These are phyloP conservation scores for Argopecten irradians DNA, from an alignment of 1,140 invertebrate species.

Conservation along the genomic window DNA sequence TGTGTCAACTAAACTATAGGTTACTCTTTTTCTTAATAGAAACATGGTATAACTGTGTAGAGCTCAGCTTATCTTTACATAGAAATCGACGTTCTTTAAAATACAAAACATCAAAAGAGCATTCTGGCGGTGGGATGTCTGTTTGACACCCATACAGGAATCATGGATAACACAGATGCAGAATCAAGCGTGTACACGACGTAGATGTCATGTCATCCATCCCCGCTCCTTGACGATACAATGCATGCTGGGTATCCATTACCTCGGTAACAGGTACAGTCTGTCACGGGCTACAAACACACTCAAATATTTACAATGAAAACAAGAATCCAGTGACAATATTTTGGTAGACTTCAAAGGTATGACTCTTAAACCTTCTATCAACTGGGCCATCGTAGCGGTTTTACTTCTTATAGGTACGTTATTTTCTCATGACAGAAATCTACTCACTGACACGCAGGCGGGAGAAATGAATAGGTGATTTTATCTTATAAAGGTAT, in stretches of 20 bases:
- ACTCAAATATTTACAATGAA: slow-evolving; percentile 23
- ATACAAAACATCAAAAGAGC: background rate
- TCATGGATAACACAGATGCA: background rate
- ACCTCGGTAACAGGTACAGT: background rate
- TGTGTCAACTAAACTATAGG: too few species aligned
- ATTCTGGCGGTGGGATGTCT: background rate
- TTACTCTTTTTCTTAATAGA: too few species aligned
- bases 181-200: slow-evolving; percentile 3
- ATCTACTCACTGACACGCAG: background rate
- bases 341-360: slow-evolving; percentile 10
- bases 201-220: slow-evolving; percentile 1
- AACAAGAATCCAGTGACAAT: background rate
- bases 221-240: slow-evolving; percentile 12
- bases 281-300: background rate
- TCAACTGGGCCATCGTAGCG: background rate
- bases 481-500: background rate
- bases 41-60: too few species aligned
- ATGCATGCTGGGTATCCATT: slow-evolving; percentile 20
- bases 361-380: background rate
- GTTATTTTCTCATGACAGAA: background rate
- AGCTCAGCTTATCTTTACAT: background rate
- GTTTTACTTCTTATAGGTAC: background rate
- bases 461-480: background rate
- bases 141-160: background rate
- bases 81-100: background rate